Percentiles rank a stretch among this genome's conserved stretches.
phyloP scores from a whole-genome alignment of 2,888 invertebrate genomes.

The Branchellion lobata region DNA sequence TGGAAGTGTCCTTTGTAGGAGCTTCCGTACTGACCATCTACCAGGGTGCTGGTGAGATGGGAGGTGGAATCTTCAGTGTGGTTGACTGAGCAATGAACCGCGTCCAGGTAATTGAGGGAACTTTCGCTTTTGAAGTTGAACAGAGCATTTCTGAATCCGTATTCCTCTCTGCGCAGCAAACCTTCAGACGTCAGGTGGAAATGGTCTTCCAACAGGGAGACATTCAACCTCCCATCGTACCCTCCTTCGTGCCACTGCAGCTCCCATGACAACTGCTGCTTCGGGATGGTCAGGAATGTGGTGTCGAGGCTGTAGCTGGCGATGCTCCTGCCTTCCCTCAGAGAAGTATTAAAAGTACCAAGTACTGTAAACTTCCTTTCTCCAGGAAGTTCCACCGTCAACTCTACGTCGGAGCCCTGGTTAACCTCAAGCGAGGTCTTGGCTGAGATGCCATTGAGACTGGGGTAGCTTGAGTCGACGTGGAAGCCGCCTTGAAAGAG shows the following conservation, averaged over 20 bases:
- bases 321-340: too few species aligned
- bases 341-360: neutral
- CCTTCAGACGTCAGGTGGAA: neutral
- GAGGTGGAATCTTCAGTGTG: neutral
- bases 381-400: too few species aligned
- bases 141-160: neutral
- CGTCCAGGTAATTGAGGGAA: neutral
- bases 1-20: neutral
- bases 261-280: neutral
- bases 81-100: neutral
- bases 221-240: neutral
- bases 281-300: neutral
- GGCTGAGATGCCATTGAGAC: too few species aligned
- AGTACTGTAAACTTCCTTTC: neutral
- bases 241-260: neutral
- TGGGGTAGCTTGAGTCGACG: too few species aligned
- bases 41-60: neutral
- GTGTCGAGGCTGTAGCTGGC: neutral
- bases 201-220: neutral
- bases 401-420: too few species aligned
- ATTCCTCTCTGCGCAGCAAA: neutral
- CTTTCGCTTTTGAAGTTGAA: neutral
- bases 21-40: neutral
- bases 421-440: too few species aligned
- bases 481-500: too few species aligned